A percentile compares a stretch with the other conserved stretches of the same genome.
phyloP scores from a whole-genome alignment of 2,797 vertebrate species.

The Parauchenoglanis ngamensis region DNA sequence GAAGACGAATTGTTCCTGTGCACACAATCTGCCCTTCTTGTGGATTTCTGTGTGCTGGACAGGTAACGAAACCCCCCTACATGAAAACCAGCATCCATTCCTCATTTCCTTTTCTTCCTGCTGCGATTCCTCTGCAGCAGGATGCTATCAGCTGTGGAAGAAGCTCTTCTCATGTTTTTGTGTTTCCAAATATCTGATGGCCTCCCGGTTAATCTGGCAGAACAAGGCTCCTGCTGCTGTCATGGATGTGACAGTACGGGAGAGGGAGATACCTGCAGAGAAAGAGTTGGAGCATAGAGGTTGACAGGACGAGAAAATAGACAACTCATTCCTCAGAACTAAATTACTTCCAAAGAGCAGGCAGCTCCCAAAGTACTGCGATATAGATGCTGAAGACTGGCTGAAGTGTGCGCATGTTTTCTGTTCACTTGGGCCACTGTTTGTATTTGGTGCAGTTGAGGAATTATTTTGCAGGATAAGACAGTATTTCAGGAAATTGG shows the following conservation, averaged over 20 bases:
- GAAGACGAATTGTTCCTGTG: neutral
- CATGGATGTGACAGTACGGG: conserved; percentile 26
- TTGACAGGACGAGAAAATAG: conserved; percentile 7
- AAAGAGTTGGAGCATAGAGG: conserved; percentile 25
- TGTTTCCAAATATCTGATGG: conserved; percentile 51
- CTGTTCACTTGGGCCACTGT: neutral
- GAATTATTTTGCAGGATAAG: neutral
- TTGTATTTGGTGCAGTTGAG: neutral
- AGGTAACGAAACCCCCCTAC: neutral
- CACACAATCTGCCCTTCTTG: neutral
- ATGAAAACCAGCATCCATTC: neutral
- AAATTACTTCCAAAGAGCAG: conserved; percentile 18
- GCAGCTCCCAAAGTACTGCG: neutral
- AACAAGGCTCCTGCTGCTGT: conserved; percentile 46
- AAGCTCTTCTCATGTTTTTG: conserved; percentile 36
- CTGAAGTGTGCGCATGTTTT: neutral
- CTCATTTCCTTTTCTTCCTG: conserved; percentile 8
- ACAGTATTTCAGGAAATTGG: neutral
- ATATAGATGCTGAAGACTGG: conserved; percentile 9
- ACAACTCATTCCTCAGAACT: conserved; percentile 5
- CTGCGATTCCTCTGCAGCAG: conserved; percentile 21
- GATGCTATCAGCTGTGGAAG: conserved; percentile 34
- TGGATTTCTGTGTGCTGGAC: conserved; percentile 2
- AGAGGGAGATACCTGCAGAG: conserved; percentile 35
- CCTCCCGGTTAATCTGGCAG: conserved; percentile 43